Percentiles rank a stretch among this genome's conserved stretches.
phyloP scores from a whole-genome alignment of 2,888 invertebrate species.

The Conistra vaccinii region DNA sequence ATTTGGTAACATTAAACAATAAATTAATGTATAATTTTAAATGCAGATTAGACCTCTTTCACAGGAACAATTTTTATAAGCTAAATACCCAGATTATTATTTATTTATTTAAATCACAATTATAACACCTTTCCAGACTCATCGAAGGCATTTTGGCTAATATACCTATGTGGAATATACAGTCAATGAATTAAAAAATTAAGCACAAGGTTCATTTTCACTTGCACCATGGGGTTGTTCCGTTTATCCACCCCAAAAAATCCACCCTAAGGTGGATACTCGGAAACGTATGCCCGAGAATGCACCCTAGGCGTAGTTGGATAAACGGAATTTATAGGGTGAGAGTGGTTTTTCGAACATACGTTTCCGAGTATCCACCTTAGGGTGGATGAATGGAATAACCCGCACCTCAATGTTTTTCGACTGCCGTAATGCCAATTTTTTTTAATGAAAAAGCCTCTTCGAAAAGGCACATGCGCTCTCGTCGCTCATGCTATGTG shows the following conservation, averaged over 20 bases:
- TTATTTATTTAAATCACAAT: too few species aligned
- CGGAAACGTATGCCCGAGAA: too few species aligned
- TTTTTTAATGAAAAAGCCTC: neutral
- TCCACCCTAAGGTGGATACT: too few species aligned
- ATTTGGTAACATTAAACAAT: constrained; percentile 4
- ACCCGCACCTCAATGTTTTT: neutral
- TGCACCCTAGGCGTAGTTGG: too few species aligned
- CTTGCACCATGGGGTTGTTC: neutral
- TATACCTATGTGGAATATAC: neutral
- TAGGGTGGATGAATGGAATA: too few species aligned
- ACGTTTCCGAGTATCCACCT: too few species aligned
- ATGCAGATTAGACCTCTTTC: constrained; percentile 7
- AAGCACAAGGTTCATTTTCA: neutral
- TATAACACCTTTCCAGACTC: too few species aligned
- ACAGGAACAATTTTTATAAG: neutral
- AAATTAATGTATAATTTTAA: constrained; percentile 20
- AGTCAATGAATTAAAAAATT: neutral
- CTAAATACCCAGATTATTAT: neutral
- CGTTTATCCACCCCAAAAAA: too few species aligned
- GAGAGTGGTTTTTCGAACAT: too few species aligned
- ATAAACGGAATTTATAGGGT: too few species aligned
- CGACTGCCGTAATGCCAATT: neutral
- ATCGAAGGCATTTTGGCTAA: neutral
- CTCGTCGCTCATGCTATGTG: too few species aligned
- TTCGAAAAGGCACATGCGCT: neutral